phyloP scores from a whole-genome alignment of 2,797 vertebrate genomes.

The Pseudomugil gertrudae region DNA sequence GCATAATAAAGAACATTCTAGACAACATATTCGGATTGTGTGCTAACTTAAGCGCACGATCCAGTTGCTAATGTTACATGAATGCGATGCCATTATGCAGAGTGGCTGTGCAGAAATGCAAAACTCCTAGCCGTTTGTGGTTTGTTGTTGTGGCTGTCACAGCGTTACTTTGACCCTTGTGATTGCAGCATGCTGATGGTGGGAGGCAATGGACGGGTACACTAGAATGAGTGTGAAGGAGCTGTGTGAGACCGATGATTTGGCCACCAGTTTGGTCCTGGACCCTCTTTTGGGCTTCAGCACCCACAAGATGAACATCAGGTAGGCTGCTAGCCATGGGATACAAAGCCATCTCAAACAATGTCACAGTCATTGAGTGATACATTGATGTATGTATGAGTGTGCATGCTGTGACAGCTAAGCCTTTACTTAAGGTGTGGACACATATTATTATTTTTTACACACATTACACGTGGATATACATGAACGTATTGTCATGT shows the following conservation, averaged over 20 bases:
- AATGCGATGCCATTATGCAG: conserved; percentile 7
- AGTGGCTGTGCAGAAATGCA: conserved; percentile 12
- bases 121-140: conserved; percentile 4
- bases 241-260: conserved; percentile 93
- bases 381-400: too few species aligned
- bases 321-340: conserved; percentile 73
- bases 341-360: background rate
- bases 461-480: background rate
- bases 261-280: conserved; percentile 91
- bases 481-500: background rate
- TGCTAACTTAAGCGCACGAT: background rate
- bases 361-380: background rate
- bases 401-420: background rate
- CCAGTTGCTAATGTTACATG: background rate
- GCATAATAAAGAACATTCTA: background rate
- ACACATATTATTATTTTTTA: background rate
- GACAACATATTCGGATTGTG: background rate
- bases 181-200: conserved; percentile 86
- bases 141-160: conserved; percentile 41
- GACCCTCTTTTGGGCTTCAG: conserved; percentile 91
- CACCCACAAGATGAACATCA: conserved; percentile 96
- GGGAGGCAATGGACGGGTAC: conserved; percentile 88
- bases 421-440: background rate
- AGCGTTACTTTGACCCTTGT: conserved; percentile 39
- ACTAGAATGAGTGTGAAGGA: conserved; percentile 94